phyloP scores from a whole-genome alignment of 2,888 invertebrate species.

The Drosophila birchii region DNA sequence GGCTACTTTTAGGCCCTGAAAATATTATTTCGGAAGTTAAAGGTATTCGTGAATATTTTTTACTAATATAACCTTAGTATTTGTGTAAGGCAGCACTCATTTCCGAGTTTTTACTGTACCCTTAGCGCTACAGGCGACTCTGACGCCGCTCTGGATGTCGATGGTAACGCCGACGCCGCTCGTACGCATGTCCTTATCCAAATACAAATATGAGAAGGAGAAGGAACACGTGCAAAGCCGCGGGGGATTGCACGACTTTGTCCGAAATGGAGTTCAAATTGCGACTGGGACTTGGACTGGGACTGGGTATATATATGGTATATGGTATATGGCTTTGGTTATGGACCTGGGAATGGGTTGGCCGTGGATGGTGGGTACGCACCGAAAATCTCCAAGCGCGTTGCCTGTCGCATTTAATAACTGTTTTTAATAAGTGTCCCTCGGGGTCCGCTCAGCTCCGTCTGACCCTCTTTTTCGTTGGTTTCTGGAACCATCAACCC shows the following conservation, averaged over 20 bases:
- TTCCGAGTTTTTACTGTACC: conserved; percentile 3
- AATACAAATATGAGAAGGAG: conserved; percentile 46
- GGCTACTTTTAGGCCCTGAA: background rate
- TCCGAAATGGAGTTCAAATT: conserved; percentile 38
- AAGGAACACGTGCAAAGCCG: conserved; percentile 84
- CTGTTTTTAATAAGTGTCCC: conserved; percentile 80
- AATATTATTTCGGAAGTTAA: background rate
- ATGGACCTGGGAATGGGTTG: conserved; percentile 21
- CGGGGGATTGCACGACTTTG: conserved; percentile 82
- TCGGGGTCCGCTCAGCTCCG: conserved; percentile 60
- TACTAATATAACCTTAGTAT: background rate
- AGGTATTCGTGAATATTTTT: background rate
- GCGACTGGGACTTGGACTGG: conserved; percentile 16
- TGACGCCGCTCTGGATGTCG: conserved; percentile 38
- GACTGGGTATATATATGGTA: conserved; percentile 6
- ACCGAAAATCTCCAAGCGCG: conserved; percentile 68
- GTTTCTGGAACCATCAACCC: background rate
- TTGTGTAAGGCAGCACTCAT: background rate
- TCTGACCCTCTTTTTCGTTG: conserved; percentile 19
- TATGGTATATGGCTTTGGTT: conserved; percentile 12
- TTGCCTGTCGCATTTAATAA: conserved; percentile 80
- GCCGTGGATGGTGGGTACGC: conserved; percentile 50
- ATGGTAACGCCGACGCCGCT: conserved; percentile 53
- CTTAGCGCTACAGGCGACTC: conserved; percentile 37
- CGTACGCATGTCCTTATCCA: conserved; percentile 75